Conservation (phyloP, 2,113 vertebrate species). For the Camelus dromedarius region DNA sequence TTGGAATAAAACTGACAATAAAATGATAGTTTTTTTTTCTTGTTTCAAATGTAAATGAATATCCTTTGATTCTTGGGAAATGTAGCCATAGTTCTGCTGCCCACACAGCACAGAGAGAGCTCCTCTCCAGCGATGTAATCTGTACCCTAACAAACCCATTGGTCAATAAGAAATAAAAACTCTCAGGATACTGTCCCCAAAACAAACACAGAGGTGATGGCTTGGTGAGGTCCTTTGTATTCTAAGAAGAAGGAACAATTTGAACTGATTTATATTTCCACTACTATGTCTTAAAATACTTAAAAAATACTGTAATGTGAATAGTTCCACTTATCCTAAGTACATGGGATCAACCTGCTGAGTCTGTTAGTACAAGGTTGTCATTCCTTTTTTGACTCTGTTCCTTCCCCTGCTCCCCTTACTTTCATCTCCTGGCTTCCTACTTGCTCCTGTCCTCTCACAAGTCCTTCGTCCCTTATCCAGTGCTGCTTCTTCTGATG, state of each 20-base stretch:
- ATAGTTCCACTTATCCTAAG: too few relatives aligned
- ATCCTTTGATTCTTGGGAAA: conserved; percentile 66
- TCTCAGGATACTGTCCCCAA: not conserved
- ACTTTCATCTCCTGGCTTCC: not conserved
- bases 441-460: not conserved
- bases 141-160: not conserved
- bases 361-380: not conserved
- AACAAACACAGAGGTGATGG: not conserved
- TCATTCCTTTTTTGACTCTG: not conserved
- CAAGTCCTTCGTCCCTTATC: not conserved
- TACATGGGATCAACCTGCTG: not conserved
- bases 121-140: not conserved
- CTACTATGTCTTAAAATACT: not conserved
- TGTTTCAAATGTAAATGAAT: conserved; percentile 74
- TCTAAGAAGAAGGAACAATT: not conserved
- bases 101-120: not conserved
- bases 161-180: conserved; percentile 9
- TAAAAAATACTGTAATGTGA: not conserved
- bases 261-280: not conserved
- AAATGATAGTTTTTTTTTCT: conserved; percentile 59
- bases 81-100: not conserved
- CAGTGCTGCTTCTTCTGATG: not conserved
- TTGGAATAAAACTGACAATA: conserved; percentile 74
- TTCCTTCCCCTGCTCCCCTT: not conserved
- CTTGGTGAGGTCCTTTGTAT: not conserved